Evolutionary conservation across 1,140 invertebrate genomes (phyloP), one percentile per base, ranked within the genome.

Genomic region (Melitaea cinxia): DNA sequence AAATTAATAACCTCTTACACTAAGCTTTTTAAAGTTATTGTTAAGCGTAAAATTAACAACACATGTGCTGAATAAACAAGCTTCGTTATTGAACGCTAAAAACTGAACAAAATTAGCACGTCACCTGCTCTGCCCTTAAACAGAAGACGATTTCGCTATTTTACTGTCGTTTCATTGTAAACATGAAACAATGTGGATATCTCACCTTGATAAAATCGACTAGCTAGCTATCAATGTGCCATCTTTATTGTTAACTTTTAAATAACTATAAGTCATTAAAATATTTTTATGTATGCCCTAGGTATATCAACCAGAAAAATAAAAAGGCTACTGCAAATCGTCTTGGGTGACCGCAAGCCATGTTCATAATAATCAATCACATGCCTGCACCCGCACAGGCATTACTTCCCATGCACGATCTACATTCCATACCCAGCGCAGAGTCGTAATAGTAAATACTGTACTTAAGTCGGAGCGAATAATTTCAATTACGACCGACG

Each of bases 341-440:
- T 28, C 57, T 49, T 49, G 28, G 57, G 57, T 59, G 45, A 59
- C 54, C 47, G 52, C 47, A 63, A 57, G 30, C 26, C 35, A 45
- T 57, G 28, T 49, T 50, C 59, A 57, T 61, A 57, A 67, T 62
- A 71, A 63, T 71, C 68, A 67, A 71, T 65, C 62, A 71, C 64
- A 68, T 63, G 45, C 49, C 52, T 56, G 53, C 45, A 60, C 53
- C 58, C 58, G 42, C 53, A 55, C 52, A 61, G 61, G 53, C 59
- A 55, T 65, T 65, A 69, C 63, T 69, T 66, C 56, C 67, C 71
- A 67, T 70, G 62, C 60, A 63, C 64, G 67, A 60, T 67, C 55
- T 66, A 64, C 61, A 57, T 65, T 66, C 54, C 61, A 62, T 52
- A 65, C 65, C 56, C 57, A 68, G 62, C 42, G 50, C 37, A 23